Evolutionary conservation across 2,888 invertebrate genomes (phyloP).

Genomic region (Xestia xanthographa): DNA sequence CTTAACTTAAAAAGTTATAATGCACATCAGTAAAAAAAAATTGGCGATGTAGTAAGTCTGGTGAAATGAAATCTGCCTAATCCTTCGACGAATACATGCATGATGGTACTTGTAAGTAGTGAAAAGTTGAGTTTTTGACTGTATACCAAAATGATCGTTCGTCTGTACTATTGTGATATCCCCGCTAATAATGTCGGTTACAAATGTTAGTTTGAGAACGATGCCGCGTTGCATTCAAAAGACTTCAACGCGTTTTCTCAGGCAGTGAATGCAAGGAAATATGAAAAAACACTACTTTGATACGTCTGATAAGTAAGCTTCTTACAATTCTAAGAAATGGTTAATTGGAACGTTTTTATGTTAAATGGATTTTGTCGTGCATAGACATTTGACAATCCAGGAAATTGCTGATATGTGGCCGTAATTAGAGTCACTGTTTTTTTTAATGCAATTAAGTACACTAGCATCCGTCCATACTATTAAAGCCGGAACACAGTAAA

Average conservation of each 20-base stretch:
- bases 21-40: too few relatives aligned
- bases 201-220: slow-evolving; percentile 55
- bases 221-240: slow-evolving; percentile 67
- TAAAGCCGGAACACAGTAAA: not conserved
- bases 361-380: not conserved
- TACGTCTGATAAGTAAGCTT: slow-evolving; percentile 18
- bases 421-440: not conserved
- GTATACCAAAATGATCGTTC: not conserved
- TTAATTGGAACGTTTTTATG: slow-evolving; percentile 20
- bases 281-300: slow-evolving; percentile 39
- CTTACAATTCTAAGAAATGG: slow-evolving; percentile 17
- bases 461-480: not conserved
- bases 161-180: slow-evolving; percentile 52
- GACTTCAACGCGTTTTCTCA: slow-evolving; percentile 72
- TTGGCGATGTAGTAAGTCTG: too few relatives aligned
- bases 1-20: not conserved
- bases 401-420: not conserved
- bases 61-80: too few relatives aligned
- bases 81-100: too few relatives aligned
- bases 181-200: slow-evolving; percentile 47
- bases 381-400: not conserved
- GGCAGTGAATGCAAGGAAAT: slow-evolving; percentile 54
- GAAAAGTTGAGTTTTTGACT: not conserved
- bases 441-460: slow-evolving; percentile 3
- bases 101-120: not conserved